Evolutionary conservation across 2,888 invertebrate species (phyloP).

Genomic region (Mongoloraphidia duomilia): DNA sequence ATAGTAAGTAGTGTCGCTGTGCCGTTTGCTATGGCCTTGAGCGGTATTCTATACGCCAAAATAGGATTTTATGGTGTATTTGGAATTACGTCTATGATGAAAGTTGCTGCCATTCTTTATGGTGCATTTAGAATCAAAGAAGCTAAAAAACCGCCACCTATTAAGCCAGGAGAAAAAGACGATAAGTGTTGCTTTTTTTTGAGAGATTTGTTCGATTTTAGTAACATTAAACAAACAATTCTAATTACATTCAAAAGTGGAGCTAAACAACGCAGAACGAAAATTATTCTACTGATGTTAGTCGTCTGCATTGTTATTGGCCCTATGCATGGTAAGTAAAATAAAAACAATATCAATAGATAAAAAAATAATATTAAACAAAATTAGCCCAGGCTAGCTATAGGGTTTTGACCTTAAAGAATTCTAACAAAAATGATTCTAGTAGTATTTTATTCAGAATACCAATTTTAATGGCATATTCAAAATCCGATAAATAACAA

Average conservation of each 20-base stretch:
- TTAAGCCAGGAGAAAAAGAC: slow-evolving; percentile 6
- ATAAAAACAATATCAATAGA: too few relatives aligned
- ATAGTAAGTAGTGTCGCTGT: slow-evolving; percentile 41
- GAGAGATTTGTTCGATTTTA: slow-evolving; percentile 28
- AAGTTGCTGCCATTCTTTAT: slow-evolving; percentile 33
- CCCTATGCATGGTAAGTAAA: slow-evolving; percentile 35
- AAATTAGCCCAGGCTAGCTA: too few relatives aligned
- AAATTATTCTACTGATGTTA: slow-evolving; percentile 33
- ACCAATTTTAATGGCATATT: background rate
- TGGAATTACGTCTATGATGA: slow-evolving; percentile 29
- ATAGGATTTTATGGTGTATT: slow-evolving; percentile 40
- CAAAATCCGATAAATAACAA: too few relatives aligned
- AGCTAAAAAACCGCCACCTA: slow-evolving; percentile 3
- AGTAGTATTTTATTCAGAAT: too few relatives aligned
- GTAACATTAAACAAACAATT: slow-evolving; percentile 35
- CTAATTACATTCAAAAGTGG: slow-evolving; percentile 35
- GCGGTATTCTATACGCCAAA: slow-evolving; percentile 33
- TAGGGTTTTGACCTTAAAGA: too few relatives aligned
- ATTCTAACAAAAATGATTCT: too few relatives aligned
- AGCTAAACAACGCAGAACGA: slow-evolving; percentile 28
- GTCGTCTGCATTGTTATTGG: slow-evolving; percentile 37
- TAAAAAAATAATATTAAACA: too few relatives aligned
- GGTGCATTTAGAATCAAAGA: slow-evolving; percentile 32
- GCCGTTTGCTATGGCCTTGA: slow-evolving; percentile 39
- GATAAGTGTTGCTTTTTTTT: slow-evolving; percentile 15